Evolutionary conservation across 1,140 invertebrate genomes (phyloP).

Genomic region (Araneus ventricosus): DNA sequence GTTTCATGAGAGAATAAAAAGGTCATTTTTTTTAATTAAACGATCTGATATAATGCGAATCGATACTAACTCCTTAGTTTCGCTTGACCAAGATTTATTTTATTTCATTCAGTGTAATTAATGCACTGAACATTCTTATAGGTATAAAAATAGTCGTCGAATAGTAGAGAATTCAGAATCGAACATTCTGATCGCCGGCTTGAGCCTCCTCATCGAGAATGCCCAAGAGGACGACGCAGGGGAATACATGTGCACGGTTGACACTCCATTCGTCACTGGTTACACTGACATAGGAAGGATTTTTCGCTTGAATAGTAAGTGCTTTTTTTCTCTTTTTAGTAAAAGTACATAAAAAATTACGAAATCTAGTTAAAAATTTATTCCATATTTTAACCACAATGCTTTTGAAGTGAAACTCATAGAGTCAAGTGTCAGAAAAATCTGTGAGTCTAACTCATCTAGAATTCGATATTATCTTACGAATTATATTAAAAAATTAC

Average conservation of each 20-base stretch:
- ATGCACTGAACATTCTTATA: neutral
- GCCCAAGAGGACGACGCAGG: conserved; percentile 72
- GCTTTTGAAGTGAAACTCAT: too few relatives aligned
- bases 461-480: too few relatives aligned
- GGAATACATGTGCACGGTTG: conserved; percentile 67
- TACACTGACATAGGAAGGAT: conserved; percentile 58
- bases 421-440: too few relatives aligned
- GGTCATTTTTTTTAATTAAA: too few relatives aligned
- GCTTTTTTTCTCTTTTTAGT: neutral
- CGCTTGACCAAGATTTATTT: neutral
- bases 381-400: too few relatives aligned
- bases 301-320: conserved; percentile 73
- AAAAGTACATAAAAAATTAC: too few relatives aligned
- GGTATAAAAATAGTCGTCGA: conserved; percentile 70
- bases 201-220: conserved; percentile 59
- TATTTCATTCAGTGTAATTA: neutral
- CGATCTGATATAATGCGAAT: too few relatives aligned
- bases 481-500: too few relatives aligned
- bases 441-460: too few relatives aligned
- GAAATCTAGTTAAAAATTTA: too few relatives aligned
- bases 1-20: too few relatives aligned
- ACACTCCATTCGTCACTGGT: conserved; percentile 19
- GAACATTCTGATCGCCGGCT: conserved; percentile 10
- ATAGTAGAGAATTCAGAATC: conserved; percentile 52
- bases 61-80: neutral